Evolutionary conservation across 2,888 invertebrate species (phyloP).

Genomic region (Heliconius ismenius): DNA sequence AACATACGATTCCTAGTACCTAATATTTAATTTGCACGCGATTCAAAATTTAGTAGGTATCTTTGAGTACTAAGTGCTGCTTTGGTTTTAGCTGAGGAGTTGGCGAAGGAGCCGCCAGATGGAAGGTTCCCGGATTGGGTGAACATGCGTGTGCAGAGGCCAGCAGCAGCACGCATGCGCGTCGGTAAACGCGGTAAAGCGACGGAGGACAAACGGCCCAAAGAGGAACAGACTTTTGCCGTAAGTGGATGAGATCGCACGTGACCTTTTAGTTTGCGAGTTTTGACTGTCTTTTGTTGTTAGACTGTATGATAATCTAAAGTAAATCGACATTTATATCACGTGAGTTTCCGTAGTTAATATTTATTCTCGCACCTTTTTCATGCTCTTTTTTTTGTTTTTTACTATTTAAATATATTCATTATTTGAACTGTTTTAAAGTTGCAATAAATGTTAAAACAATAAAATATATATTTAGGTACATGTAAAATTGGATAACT

Average conservation of each 20-base stretch:
- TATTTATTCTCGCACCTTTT: neutral
- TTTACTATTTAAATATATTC: neutral
- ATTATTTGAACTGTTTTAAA: neutral
- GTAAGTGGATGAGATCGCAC: constrained; percentile 59
- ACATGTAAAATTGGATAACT: no score
- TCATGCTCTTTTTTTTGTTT: neutral
- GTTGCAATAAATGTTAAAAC: neutral
- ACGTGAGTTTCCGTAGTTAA: neutral
- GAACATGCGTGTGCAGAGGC: constrained; percentile 71
- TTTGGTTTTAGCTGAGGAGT: constrained; percentile 69
- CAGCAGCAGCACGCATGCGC: constrained; percentile 66
- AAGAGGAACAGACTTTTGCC: constrained; percentile 61
- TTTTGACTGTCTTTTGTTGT: neutral
- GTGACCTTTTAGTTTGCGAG: constrained; percentile 17
- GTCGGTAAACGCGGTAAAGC: constrained; percentile 62
- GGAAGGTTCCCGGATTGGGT: constrained; percentile 76
- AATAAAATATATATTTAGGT: neutral
- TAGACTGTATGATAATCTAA: neutral
- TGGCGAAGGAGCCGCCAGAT: constrained; percentile 72
- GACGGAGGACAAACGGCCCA: constrained; percentile 48
- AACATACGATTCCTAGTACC: constrained; percentile 46
- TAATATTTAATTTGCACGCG: constrained; percentile 54
- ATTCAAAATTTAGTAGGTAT: constrained; percentile 26
- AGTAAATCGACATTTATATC: neutral
- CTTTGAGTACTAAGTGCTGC: neutral